Conservation (phyloP, 2,888 invertebrate species). For the Parnassius mnemosyne region DNA sequence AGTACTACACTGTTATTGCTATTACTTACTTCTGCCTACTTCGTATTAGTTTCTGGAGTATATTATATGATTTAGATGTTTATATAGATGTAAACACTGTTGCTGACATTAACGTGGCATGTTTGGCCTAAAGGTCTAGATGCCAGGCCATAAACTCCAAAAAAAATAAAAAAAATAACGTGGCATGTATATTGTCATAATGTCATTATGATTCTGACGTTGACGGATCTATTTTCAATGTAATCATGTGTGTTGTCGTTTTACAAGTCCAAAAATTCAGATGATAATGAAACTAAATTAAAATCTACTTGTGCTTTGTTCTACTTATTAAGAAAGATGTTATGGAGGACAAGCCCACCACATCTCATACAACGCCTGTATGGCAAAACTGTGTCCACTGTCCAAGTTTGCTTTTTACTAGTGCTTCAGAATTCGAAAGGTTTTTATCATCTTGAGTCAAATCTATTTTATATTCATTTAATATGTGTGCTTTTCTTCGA, state of each 20-base stretch:
- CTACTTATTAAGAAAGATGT: slow-evolving; percentile 53
- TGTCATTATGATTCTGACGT: slow-evolving; percentile 18
- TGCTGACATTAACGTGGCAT: slow-evolving; percentile 13
- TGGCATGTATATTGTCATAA: slow-evolving; percentile 17
- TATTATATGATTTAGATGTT: no score
- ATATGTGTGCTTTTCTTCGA: background rate
- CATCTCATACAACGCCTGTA: slow-evolving; percentile 61
- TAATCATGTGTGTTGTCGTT: slow-evolving; percentile 29
- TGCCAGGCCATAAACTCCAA: no score
- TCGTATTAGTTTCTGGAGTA: no score
- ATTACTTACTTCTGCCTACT: no score
- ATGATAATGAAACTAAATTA: slow-evolving; percentile 31
- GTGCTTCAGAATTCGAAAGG: slow-evolving; percentile 82
- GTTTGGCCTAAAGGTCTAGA: no score
- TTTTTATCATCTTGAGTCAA: slow-evolving; percentile 41
- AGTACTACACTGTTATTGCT: no score
- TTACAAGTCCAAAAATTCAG: slow-evolving; percentile 30
- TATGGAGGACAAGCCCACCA: slow-evolving; percentile 71
- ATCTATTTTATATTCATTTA: slow-evolving; percentile 21
- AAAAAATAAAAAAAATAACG: background rate
- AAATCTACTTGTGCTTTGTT: slow-evolving; percentile 23
- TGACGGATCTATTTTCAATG: slow-evolving; percentile 17
- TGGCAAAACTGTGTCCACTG: slow-evolving; percentile 84
- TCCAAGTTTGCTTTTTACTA: slow-evolving; percentile 79
- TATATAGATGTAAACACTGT: slow-evolving; percentile 4